These are phyloP conservation scores for Drosophila nikananu DNA, from an alignment of 1,140 invertebrate genomes.

Conservation along the genomic window DNA sequence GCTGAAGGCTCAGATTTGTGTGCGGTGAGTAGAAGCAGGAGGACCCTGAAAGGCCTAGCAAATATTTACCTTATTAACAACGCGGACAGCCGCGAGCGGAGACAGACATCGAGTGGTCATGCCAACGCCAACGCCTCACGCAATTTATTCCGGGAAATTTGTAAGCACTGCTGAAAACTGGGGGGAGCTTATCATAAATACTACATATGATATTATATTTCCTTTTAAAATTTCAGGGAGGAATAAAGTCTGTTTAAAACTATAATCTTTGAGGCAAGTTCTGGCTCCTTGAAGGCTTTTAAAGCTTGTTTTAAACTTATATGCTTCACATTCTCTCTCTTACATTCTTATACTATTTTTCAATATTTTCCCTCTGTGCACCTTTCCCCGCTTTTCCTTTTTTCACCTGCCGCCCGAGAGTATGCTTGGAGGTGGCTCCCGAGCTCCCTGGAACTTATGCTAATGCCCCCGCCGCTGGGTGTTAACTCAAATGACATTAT, in stretches of 20 bases:
- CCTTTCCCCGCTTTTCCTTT: not conserved
- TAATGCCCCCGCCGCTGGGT: conserved; percentile 61
- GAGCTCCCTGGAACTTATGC: conserved; percentile 66
- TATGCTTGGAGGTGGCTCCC: conserved; percentile 44
- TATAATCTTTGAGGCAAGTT: not conserved
- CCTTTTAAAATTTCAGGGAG: no score
- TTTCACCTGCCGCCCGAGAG: conserved; percentile 44
- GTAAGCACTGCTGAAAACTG: not conserved
- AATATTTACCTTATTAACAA: conserved; percentile 79
- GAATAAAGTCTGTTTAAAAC: not conserved
- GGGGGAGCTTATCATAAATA: no score
- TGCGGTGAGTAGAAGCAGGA: not conserved
- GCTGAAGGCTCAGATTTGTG: conserved; percentile 31
- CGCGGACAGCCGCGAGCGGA: conserved; percentile 33
- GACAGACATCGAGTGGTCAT: conserved; percentile 46
- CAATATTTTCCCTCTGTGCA: not conserved
- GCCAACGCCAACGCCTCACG: conserved; percentile 30
- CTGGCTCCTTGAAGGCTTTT: not conserved
- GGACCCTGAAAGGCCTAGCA: conserved; percentile 44
- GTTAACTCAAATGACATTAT: conserved; percentile 82
- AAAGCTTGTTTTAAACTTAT: not conserved
- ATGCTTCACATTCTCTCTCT: not conserved
- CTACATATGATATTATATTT: no score
- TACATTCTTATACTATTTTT: not conserved
- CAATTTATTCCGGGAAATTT: conserved; percentile 39